A percentile compares a stretch with the other conserved stretches of the same genome.
Conservation (phyloP, 2,113 vertebrate species). For the Eonycteris spelaea region DNA sequence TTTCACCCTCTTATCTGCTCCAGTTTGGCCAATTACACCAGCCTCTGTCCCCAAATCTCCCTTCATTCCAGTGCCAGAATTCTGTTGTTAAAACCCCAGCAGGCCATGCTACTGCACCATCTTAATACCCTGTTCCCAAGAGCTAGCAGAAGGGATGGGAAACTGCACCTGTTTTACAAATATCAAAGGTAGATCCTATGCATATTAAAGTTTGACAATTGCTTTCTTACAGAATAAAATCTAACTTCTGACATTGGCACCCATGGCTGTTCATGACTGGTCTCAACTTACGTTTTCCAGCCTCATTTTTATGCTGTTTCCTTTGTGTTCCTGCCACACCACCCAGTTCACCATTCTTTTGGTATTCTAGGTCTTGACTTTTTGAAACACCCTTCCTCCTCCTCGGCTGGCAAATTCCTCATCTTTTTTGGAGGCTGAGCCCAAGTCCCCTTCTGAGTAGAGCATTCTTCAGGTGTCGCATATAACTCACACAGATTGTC, state of each 20-base stretch:
- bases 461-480: neutral
- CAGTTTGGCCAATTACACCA: neutral
- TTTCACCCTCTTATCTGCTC: neutral
- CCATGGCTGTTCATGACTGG: neutral
- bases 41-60: neutral
- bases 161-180: neutral
- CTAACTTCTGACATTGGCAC: neutral
- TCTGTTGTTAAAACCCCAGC: neutral
- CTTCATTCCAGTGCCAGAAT: neutral
- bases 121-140: neutral
- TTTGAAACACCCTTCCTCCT: neutral
- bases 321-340: too few relatives aligned
- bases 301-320: neutral
- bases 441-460: neutral
- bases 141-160: neutral
- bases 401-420: neutral
- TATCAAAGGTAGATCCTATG: neutral
- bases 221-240: neutral
- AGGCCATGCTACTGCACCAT: neutral
- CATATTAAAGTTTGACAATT: neutral
- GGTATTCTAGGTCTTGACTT: neutral
- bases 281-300: neutral
- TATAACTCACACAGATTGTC: too few relatives aligned
- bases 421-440: neutral
- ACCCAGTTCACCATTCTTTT: neutral